Base-by-base conservation (phyloP, 2,888 invertebrate genomes). In the Drosophila neoperkinsi region DNA sequence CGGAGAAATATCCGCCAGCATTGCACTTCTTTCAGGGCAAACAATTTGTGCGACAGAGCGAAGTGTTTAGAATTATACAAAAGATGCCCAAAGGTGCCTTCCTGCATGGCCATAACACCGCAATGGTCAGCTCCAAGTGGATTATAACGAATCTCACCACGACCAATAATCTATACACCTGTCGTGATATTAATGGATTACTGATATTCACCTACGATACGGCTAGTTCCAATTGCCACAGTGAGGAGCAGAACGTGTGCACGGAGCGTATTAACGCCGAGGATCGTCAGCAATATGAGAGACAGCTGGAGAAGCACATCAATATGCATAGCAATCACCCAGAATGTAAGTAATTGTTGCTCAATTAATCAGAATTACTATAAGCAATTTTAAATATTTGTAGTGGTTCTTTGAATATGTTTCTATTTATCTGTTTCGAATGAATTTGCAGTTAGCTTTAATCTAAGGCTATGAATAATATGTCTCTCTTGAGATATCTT, bases 71-170 rank as follows among this genome's bases (percentile, higher is more conserved):
- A 61, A 93, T 95, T 3, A 94, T 96, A 41, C 93, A 94, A 61
- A 93, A 93, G 77, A 93, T 96, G 92, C 96, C 96, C 0, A 96
- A 93, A 66, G 96, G 95, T 0, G 94, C 94, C 0, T 94, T 94
- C 1, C 90, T 95, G 4, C 95, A 95, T 79, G 94, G 94, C 0
- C 95, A 95, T 84, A 93, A 95, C 68, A 93, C 94, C 1, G 94
- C 94, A 0, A 93, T 94, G 55, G 94, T 94, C n/a, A 94, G 94
- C 1, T 91, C 93, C 1, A 94, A 94, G 46, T 95, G 93, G 90
- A 82, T 95, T 11, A 93, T 94, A 18, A 84, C 92, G 7, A 94
- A 95, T 77, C 83, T 95, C 33, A 95, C 95, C 0, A 94, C 94
- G 62, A 92, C 94, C 30, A 90, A 89, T 56, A 92, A 93, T 71